Evolutionary conservation across 2,113 vertebrate genomes (phyloP), one percentile per base, ranked within the genome.

Genomic region (Rhineura floridana): DNA sequence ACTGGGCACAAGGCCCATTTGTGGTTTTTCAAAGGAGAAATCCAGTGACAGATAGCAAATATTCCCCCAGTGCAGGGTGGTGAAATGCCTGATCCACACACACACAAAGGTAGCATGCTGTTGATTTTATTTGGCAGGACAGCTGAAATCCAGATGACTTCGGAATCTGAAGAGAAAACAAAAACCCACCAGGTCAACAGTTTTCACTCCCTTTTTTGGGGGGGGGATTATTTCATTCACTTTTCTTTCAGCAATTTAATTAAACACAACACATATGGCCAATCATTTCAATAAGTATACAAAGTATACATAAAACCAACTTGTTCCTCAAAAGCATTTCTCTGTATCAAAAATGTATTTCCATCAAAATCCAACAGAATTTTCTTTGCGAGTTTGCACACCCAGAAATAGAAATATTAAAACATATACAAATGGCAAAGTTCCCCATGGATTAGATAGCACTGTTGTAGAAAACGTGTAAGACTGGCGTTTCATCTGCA

Each of bases 41-140:
- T 30, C 11, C 30, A 21, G 8, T 4, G 25, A 48, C 44, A 21
- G 12, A n/a, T 33, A 23, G 42, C 28, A 81, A 33, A 81, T 7
- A 11, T 55, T 70, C 65, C 39, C 46, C 63, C 17, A 48, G 36
- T n/a, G 28, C 52, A 76, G 52, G 42, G 39, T 46, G 25, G 15
- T 36, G 30, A 78, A 69, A 79, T 12, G 5, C 46, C 42, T 36
- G 13, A 79, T 52, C 17, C 25, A 78, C 36, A 17, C 44, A 30
- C 82, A 83, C 12, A 70, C 39, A 44, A 6, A 70, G 10, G 50
- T 44, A 50, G 23, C 59, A 44, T 52, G 84, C 78, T 76, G 78
- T 52, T 89, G 55, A 44, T 39, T 88, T 89, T 86, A 89, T 86
- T 89, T 76, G 52, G 69, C 78, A 81, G 59, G 78, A 76, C 84